Evolutionary conservation across 2,888 invertebrate species (phyloP).

Genomic region (Coenonympha glycerion): DNA sequence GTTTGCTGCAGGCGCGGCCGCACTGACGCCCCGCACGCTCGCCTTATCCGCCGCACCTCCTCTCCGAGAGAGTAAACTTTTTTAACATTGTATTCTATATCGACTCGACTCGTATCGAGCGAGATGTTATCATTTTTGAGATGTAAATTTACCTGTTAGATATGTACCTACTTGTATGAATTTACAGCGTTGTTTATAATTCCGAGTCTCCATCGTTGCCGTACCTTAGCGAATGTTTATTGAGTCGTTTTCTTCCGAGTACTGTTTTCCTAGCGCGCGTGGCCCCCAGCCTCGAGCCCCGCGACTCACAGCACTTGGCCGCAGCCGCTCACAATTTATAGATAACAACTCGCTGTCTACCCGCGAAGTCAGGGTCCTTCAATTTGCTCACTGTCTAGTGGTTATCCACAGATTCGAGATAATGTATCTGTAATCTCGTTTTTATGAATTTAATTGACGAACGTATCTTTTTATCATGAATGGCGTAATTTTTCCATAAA

Average conservation of each 20-base stretch:
- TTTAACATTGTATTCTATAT: slow-evolving; percentile 53
- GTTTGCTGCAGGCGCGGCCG: too few relatives aligned
- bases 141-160: slow-evolving; percentile 70
- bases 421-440: too few relatives aligned
- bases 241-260: slow-evolving; percentile 54
- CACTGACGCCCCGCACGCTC: neutral
- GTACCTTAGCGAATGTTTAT: slow-evolving; percentile 51
- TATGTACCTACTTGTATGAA: slow-evolving; percentile 48
- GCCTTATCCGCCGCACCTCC: neutral
- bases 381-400: too few relatives aligned
- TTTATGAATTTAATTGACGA: too few relatives aligned
- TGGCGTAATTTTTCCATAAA: too few relatives aligned
- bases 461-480: too few relatives aligned
- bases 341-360: too few relatives aligned
- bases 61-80: slow-evolving; percentile 44
- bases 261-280: slow-evolving; percentile 41
- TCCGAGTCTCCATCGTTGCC: slow-evolving; percentile 63
- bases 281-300: too few relatives aligned
- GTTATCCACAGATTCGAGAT: too few relatives aligned
- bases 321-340: too few relatives aligned
- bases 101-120: slow-evolving; percentile 50
- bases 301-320: too few relatives aligned
- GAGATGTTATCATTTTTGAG: slow-evolving; percentile 71
- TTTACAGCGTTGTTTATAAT: slow-evolving; percentile 67
- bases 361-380: too few relatives aligned